Conservation (phyloP, 2,888 invertebrate genomes). For the Conomelus anceps region DNA sequence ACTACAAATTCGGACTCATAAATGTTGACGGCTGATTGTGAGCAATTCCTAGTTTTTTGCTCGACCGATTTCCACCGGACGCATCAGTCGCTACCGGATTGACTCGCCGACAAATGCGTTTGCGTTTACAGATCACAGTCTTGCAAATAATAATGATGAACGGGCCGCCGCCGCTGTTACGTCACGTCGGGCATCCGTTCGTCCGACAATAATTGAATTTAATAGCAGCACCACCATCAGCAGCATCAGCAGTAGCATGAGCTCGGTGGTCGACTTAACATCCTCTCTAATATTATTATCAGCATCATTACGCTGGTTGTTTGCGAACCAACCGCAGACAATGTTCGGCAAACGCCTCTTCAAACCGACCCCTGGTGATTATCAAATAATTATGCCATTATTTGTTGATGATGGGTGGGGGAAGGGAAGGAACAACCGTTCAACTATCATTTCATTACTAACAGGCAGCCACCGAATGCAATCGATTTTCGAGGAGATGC, state of each 20-base stretch:
- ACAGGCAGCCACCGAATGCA: neutral
- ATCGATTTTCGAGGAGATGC: neutral
- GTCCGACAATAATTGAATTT: neutral
- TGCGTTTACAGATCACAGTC: neutral
- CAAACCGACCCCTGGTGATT: neutral
- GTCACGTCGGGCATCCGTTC: neutral
- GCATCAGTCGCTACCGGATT: neutral
- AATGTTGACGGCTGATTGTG: neutral
- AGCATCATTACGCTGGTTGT: neutral
- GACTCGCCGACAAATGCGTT: too few species aligned
- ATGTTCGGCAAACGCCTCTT: neutral
- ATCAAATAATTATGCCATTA: neutral
- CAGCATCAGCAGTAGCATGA: neutral
- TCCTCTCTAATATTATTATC: neutral
- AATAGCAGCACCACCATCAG: neutral
- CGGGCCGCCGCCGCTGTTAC: too few species aligned
- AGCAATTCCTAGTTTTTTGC: neutral
- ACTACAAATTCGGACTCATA: neutral
- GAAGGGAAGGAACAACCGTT: neutral
- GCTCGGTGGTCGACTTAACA: neutral
- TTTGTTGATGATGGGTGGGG: neutral
- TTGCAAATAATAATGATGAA: neutral
- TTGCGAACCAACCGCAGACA: neutral
- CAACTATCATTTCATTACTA: neutral
- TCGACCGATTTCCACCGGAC: neutral